Evolutionary conservation across 2,888 invertebrate species (phyloP).

Genomic region (Dasysyrphus albostriatus): DNA sequence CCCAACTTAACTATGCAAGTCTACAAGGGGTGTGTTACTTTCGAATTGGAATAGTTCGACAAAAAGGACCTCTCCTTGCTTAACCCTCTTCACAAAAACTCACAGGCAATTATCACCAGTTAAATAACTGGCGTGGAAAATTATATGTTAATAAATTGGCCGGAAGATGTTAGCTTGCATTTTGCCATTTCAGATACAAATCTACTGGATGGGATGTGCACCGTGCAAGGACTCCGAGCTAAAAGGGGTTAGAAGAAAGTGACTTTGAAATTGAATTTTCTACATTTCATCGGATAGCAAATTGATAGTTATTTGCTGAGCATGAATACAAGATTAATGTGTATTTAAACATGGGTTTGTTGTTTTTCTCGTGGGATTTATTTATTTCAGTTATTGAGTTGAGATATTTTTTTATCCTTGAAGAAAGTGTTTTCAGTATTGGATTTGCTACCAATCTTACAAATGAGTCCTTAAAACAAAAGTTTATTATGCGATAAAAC

Average conservation of each 20-base stretch:
- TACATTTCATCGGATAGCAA: conserved; percentile 58
- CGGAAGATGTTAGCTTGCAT: conserved; percentile 74
- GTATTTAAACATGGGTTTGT: conserved; percentile 35
- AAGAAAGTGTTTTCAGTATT: neutral
- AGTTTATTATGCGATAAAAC: too few species aligned
- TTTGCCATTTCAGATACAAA: conserved; percentile 23
- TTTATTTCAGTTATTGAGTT: neutral
- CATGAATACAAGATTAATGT: conserved; percentile 31
- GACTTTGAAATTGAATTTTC: conserved; percentile 65
- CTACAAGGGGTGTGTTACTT: conserved; percentile 37
- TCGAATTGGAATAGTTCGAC: neutral
- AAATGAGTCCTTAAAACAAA: too few species aligned
- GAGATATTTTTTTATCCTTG: neutral
- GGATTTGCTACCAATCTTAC: neutral
- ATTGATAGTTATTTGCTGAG: conserved; percentile 28
- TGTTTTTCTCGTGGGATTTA: conserved; percentile 50
- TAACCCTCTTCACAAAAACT: conserved; percentile 6
- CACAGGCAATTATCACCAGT: conserved; percentile 72
- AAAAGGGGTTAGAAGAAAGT: conserved; percentile 59
- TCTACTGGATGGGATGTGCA: neutral
- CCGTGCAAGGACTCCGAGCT: neutral
- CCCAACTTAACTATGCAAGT: conserved; percentile 36
- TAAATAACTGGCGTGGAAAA: conserved; percentile 78
- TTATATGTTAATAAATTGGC: conserved; percentile 78
- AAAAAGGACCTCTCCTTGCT: neutral